These are phyloP conservation scores for Dufourea novaeangliae DNA, from an alignment of 1,140 invertebrate genomes.

Conservation along the genomic window DNA sequence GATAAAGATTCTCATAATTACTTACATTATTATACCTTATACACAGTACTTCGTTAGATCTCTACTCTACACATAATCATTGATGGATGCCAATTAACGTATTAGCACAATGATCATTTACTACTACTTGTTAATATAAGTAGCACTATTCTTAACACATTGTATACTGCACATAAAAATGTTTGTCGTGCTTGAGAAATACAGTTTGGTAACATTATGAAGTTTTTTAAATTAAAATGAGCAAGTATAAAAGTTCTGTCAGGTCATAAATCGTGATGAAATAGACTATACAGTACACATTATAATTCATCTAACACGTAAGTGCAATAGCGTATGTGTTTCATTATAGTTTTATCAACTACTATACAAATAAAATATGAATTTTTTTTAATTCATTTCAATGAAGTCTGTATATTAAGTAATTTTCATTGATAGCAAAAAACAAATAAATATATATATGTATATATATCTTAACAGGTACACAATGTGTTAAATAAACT, in stretches of 20 bases:
- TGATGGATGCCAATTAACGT: conserved; percentile 17
- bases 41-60: conserved; percentile 5
- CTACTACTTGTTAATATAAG: conserved; percentile 26
- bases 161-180: conserved; percentile 7
- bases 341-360: neutral
- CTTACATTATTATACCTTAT: conserved; percentile 13
- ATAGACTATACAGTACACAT: neutral
- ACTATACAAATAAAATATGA: neutral
- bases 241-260: neutral
- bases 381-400: too few relatives aligned
- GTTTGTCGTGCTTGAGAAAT: neutral
- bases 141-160: conserved; percentile 8
- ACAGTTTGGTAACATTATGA: neutral
- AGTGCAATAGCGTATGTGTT: neutral
- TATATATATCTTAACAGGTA: neutral
- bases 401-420: too few relatives aligned
- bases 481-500: conserved; percentile 14
- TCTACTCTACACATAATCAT: conserved; percentile 27
- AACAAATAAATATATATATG: too few relatives aligned
- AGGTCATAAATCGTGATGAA: neutral
- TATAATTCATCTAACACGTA: neutral
- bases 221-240: conserved; percentile 3
- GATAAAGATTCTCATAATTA: conserved; percentile 32
- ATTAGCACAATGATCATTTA: conserved; percentile 19
- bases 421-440: neutral